Conservation (phyloP, 2,888 invertebrate genomes). For the Dromius quadrimaculatus region DNA sequence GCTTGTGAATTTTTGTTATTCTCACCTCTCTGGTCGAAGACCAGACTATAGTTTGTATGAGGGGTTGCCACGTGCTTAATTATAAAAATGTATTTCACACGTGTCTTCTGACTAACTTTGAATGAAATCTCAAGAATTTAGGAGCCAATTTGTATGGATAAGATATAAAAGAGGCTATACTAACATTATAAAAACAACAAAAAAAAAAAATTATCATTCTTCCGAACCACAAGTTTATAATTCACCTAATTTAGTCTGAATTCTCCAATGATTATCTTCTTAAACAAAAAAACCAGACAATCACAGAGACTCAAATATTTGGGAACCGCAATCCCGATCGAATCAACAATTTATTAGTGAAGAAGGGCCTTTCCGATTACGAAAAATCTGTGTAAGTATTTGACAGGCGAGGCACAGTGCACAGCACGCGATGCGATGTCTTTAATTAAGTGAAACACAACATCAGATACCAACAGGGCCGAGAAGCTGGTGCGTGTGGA, state of each 20-base stretch:
- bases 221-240: slow-evolving; percentile 4
- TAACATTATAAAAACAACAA: too few relatives aligned
- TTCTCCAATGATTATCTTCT: slow-evolving; percentile 30
- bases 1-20: neutral
- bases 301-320: slow-evolving; percentile 31
- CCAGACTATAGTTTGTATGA: too few relatives aligned
- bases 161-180: too few relatives aligned
- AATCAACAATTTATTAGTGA: slow-evolving; percentile 40
- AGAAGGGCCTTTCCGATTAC: slow-evolving; percentile 24
- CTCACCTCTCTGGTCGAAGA: too few relatives aligned
- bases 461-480: slow-evolving; percentile 6
- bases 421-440: slow-evolving; percentile 46
- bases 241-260: slow-evolving; percentile 14
- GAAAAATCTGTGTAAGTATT: slow-evolving; percentile 33
- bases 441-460: slow-evolving; percentile 46
- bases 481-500: neutral
- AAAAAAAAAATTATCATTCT: slow-evolving; percentile 7
- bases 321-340: neutral
- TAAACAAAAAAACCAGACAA: slow-evolving; percentile 21
- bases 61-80: too few relatives aligned
- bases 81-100: too few relatives aligned
- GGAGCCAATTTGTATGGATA: too few relatives aligned
- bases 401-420: slow-evolving; percentile 13
- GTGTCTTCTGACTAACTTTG: too few relatives aligned
- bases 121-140: too few relatives aligned